phyloP scores from a whole-genome alignment of 2,888 invertebrate genomes.

The Heliconius ismenius region DNA sequence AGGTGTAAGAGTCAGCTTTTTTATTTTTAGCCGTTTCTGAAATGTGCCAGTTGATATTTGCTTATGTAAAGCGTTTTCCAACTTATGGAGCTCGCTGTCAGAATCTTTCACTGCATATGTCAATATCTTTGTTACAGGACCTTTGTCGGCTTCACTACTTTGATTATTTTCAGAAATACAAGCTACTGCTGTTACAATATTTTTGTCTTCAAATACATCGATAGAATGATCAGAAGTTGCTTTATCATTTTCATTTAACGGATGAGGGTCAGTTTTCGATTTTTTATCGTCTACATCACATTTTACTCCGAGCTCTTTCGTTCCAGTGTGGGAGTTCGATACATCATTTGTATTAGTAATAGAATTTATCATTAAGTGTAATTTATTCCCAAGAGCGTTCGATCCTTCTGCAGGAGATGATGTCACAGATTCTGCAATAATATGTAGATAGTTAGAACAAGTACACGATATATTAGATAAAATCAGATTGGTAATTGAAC shows the following conservation, averaged over 20 bases:
- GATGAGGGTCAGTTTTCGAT: conserved; percentile 39
- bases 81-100: conserved; percentile 52
- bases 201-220: conserved; percentile 59
- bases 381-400: conserved; percentile 54
- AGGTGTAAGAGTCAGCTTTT: conserved; percentile 64
- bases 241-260: conserved; percentile 46
- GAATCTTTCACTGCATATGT: conserved; percentile 47
- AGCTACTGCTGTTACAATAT: conserved; percentile 58
- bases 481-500: background rate
- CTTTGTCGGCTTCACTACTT: conserved; percentile 32
- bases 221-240: conserved; percentile 56
- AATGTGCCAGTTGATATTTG: conserved; percentile 58
- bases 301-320: conserved; percentile 49
- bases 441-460: conserved; percentile 11
- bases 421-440: conserved; percentile 52
- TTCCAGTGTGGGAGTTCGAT: conserved; percentile 52
- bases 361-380: conserved; percentile 58
- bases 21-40: conserved; percentile 60
- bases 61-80: conserved; percentile 57
- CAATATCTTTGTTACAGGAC: conserved; percentile 25
- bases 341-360: conserved; percentile 50
- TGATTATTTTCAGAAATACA: conserved; percentile 44
- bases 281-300: conserved; percentile 42
- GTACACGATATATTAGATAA: background rate
- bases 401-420: conserved; percentile 56